Conservation (phyloP, 2,888 invertebrate species). For the Tortricodes alternella region DNA sequence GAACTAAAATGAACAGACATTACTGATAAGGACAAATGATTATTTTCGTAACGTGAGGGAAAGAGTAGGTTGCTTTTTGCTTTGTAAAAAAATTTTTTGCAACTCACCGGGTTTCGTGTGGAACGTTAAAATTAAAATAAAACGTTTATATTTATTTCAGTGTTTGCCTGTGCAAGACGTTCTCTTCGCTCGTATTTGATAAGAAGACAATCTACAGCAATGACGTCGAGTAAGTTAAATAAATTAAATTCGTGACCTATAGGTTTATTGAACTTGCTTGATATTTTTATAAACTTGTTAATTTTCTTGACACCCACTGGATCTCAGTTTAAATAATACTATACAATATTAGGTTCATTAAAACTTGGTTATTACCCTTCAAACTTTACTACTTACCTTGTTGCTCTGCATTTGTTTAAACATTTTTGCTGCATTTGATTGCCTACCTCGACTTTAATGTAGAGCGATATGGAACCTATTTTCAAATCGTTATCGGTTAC, state of each 20-base stretch:
- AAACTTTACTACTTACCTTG: no score
- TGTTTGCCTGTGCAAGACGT: constrained; percentile 23
- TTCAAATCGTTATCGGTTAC: background rate
- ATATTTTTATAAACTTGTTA: background rate
- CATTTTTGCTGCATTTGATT: no score
- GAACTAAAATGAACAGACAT: background rate
- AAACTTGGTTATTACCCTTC: no score
- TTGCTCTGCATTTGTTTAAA: no score
- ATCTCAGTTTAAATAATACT: no score
- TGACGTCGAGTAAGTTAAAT: constrained; percentile 27
- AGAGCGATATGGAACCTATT: background rate
- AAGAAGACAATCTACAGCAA: constrained; percentile 23
- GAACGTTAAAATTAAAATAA: background rate
- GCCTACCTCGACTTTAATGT: no score
- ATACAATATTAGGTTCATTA: no score
- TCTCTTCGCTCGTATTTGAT: constrained; percentile 16
- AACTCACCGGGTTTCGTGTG: constrained; percentile 21
- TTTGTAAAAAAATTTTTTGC: constrained; percentile 11
- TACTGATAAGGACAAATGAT: constrained; percentile 8
- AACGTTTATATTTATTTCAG: constrained; percentile 18
- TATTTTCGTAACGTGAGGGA: background rate
- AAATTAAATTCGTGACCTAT: background rate
- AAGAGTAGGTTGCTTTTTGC: constrained; percentile 19
- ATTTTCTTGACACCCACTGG: no score
- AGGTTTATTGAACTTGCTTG: no score